Conservation (phyloP, 2,888 invertebrate genomes). For the Didymodactylos carnosus region DNA sequence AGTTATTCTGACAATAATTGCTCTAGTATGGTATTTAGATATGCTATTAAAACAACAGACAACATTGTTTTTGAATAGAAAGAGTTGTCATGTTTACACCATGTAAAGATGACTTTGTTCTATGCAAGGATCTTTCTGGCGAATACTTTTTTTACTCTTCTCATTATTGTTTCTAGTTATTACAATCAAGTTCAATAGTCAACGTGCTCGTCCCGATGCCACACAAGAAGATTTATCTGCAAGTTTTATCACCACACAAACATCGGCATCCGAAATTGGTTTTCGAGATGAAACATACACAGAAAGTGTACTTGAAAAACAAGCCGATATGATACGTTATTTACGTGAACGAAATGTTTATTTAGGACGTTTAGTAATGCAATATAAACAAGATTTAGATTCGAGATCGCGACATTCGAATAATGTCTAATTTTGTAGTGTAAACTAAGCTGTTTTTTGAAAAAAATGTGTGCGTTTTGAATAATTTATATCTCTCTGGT, state of each 20-base stretch:
- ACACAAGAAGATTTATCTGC: slow-evolving; percentile 22
- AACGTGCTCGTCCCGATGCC: slow-evolving; percentile 22
- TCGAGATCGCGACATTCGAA: no score
- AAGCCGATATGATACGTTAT: slow-evolving; percentile 31
- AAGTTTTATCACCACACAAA: slow-evolving; percentile 20
- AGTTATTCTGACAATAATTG: slow-evolving; percentile 18
- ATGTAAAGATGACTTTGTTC: no score
- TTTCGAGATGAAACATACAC: slow-evolving; percentile 23
- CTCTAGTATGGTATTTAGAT: slow-evolving; percentile 20
- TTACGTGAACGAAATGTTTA: slow-evolving; percentile 26
- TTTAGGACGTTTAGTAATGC: slow-evolving; percentile 16
- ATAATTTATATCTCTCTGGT: no score
- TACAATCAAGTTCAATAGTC: slow-evolving; percentile 21
- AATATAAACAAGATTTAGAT: neutral
- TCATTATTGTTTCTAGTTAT: slow-evolving; percentile 19
- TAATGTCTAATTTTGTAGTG: no score
- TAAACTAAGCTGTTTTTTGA: no score
- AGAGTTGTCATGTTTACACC: no score
- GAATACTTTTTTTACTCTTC: no score
- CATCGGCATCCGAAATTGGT: slow-evolving; percentile 21
- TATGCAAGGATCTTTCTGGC: no score
- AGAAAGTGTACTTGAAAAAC: slow-evolving; percentile 28
- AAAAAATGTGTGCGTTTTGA: no score
- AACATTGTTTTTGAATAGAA: no score
- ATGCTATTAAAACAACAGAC: no score